These are phyloP conservation scores for Dugesia japonica DNA, from an alignment of 2,888 invertebrate genomes.

Conservation along the genomic window DNA sequence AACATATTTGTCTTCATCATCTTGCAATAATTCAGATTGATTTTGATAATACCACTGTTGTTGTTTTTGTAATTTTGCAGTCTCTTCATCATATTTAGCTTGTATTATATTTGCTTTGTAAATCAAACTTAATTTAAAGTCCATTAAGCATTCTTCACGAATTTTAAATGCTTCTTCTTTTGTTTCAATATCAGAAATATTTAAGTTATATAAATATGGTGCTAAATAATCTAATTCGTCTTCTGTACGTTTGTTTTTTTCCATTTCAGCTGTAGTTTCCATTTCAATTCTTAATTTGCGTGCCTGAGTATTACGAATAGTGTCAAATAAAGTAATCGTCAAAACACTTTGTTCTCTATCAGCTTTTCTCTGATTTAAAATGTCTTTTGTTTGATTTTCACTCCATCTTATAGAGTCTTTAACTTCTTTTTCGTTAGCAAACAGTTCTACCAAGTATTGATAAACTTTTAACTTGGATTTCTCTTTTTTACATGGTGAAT, in stretches of 20 bases:
- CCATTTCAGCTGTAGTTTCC: constrained; percentile 38
- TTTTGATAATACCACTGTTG: constrained; percentile 33
- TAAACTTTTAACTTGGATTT: not conserved
- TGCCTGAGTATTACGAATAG: constrained; percentile 47
- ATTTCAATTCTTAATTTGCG: constrained; percentile 41
- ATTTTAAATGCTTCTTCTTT: constrained; percentile 42
- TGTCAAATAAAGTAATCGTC: constrained; percentile 47
- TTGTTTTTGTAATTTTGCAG: constrained; percentile 21
- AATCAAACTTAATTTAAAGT: constrained; percentile 38
- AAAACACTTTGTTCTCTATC: constrained; percentile 36
- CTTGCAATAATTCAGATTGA: constrained; percentile 29
- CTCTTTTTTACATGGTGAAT: not conserved
- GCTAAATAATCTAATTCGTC: constrained; percentile 48
- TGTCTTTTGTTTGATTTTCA: constrained; percentile 22
- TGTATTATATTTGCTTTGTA: constrained; percentile 30
- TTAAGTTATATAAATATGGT: constrained; percentile 46
- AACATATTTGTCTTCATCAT: constrained; percentile 31
- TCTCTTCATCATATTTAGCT: constrained; percentile 23
- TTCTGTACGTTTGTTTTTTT: constrained; percentile 44
- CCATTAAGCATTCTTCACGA: constrained; percentile 45
- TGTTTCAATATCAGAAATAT: constrained; percentile 43
- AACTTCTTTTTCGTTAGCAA: not conserved
- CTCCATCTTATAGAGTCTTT: constrained; percentile 26
- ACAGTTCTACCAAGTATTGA: not conserved
- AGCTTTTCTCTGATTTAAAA: not conserved